These are phyloP conservation scores for Cyanistes caeruleus DNA, from an alignment of 2,113 vertebrate species.

Conservation along the genomic window DNA sequence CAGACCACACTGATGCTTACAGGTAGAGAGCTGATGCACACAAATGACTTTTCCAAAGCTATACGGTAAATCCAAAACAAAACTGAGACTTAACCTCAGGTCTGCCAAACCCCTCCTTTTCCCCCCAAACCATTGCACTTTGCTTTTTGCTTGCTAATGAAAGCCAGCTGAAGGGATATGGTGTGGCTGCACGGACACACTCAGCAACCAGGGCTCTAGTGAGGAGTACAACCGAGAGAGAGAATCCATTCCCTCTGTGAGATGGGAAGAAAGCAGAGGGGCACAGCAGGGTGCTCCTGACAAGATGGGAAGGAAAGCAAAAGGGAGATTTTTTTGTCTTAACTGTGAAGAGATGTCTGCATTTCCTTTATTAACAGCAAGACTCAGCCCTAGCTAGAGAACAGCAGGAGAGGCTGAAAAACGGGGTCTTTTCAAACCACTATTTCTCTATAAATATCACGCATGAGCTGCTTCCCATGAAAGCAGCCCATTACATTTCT, in stretches of 20 bases:
- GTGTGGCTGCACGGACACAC: background rate
- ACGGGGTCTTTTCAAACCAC: slow-evolving; percentile 4
- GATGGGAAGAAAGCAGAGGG: background rate
- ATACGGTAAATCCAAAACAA: background rate
- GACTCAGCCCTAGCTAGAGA: slow-evolving; percentile 24
- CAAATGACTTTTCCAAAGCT: background rate
- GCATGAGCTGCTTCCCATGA: background rate
- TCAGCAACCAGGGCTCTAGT: background rate
- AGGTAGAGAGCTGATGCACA: background rate
- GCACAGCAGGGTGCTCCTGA: slow-evolving; percentile 46
- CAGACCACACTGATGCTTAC: background rate
- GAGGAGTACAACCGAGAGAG: background rate
- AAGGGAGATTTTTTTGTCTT: slow-evolving; percentile 17
- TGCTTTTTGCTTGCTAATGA: background rate
- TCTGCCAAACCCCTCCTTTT: background rate
- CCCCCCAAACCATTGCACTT: background rate
- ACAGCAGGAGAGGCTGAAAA: slow-evolving; percentile 44
- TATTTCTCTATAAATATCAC: slow-evolving; percentile 15
- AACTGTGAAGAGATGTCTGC: slow-evolving; percentile 21
- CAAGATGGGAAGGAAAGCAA: slow-evolving; percentile 28
- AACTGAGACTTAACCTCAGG: background rate
- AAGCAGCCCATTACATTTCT: background rate
- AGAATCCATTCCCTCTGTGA: slow-evolving; percentile 21
- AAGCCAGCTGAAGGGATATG: background rate
- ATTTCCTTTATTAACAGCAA: slow-evolving; percentile 40